Evolutionary conservation across 2,113 vertebrate species (phyloP).

Genomic region (Rhodinocichla rosea): DNA sequence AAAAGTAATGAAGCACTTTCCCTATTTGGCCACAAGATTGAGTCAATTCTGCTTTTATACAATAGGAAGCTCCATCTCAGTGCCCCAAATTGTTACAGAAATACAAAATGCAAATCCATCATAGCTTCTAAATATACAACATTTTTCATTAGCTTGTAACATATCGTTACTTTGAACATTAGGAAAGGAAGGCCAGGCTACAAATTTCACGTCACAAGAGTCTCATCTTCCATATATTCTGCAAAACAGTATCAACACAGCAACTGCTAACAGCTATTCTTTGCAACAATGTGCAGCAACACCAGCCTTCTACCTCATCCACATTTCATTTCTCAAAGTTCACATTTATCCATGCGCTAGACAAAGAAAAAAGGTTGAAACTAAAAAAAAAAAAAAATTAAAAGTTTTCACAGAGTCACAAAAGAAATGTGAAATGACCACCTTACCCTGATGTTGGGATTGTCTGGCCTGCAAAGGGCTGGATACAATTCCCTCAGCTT

Average conservation of each 20-base stretch:
- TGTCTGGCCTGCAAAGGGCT: conserved; percentile 88
- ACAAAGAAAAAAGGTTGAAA: background rate
- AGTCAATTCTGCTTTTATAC: background rate
- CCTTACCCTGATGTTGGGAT: conserved; percentile 82
- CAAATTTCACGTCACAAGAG: background rate
- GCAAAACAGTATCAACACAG: accelerated
- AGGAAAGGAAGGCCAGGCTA: background rate
- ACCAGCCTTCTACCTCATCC: background rate
- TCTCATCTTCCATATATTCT: background rate
- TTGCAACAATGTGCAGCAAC: background rate
- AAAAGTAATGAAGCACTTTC: background rate
- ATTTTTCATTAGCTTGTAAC: background rate
- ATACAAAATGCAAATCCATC: accelerated
- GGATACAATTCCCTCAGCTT: conserved; percentile 91
- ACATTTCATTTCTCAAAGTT: background rate
- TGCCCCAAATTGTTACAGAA: background rate
- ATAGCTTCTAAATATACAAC: accelerated
- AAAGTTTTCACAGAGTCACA: background rate
- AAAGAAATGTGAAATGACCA: background rate
- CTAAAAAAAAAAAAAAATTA: background rate
- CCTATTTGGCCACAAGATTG: background rate
- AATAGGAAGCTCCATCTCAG: background rate
- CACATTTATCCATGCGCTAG: background rate
- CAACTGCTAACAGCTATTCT: background rate
- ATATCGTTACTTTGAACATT: accelerated